These are phyloP conservation scores for Catharus minimus DNA, from an alignment of 2,113 vertebrate species.

Conservation along the genomic window DNA sequence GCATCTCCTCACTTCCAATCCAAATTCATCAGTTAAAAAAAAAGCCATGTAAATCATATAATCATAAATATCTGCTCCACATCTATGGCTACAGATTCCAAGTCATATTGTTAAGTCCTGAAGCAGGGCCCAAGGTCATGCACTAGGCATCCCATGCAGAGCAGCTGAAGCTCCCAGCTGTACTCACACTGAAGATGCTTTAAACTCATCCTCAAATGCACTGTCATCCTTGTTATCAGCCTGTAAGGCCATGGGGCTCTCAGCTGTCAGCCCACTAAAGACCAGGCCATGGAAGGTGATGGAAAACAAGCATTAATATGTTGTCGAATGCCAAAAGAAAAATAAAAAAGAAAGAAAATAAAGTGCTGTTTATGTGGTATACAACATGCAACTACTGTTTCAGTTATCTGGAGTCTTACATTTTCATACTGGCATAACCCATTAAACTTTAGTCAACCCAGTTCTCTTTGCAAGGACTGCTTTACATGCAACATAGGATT, in stretches of 20 bases:
- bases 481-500: background rate
- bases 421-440: background rate
- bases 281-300: background rate
- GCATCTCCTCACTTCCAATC: background rate
- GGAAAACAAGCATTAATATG: background rate
- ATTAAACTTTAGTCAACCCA: background rate
- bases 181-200: constrained; percentile 37
- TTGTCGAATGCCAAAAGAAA: background rate
- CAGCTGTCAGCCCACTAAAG: background rate
- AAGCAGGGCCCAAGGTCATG: background rate
- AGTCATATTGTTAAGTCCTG: background rate
- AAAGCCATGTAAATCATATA: background rate
- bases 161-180: background rate
- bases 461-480: background rate
- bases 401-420: background rate
- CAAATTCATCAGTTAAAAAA: background rate
- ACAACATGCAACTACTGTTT: background rate
- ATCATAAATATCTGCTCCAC: background rate
- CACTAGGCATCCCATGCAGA: background rate
- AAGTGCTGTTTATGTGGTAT: background rate
- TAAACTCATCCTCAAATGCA: constrained; percentile 38
- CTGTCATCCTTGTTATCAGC: constrained; percentile 3
- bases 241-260: background rate
- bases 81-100: background rate
- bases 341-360: background rate